These are phyloP conservation scores for Hoplodrina ambigua DNA, from an alignment of 2,888 invertebrate species.

Conservation along the genomic window DNA sequence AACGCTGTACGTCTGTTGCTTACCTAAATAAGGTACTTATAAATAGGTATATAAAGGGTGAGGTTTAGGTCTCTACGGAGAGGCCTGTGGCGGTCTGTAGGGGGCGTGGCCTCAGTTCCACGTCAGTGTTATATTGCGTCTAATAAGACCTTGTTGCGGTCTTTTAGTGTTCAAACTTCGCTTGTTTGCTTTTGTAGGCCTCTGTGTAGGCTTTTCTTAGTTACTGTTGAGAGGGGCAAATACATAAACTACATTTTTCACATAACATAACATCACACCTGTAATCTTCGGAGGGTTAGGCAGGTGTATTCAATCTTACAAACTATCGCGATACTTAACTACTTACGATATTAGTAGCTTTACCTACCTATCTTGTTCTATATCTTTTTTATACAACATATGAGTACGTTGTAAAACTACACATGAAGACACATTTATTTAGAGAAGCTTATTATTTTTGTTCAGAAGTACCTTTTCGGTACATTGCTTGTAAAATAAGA, in stretches of 20 bases:
- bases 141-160: not conserved
- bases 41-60: not conserved
- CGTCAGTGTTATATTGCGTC: not conserved
- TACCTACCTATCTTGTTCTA: not conserved
- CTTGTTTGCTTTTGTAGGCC: not conserved
- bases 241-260: too few species aligned
- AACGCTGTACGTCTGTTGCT: not conserved
- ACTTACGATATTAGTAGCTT: too few species aligned
- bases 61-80: not conserved
- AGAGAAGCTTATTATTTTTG: constrained; percentile 9
- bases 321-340: too few species aligned
- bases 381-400: not conserved
- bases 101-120: not conserved
- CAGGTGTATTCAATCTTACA: too few species aligned
- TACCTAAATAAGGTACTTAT: not conserved
- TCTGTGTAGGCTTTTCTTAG: not conserved
- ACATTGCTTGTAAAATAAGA: constrained; percentile 14
- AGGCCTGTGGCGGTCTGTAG: not conserved
- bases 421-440: not conserved
- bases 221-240: too few species aligned
- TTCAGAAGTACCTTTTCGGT: constrained; percentile 6
- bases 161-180: not conserved
- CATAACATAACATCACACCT: too few species aligned
- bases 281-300: too few species aligned
- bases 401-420: not conserved